These are phyloP conservation scores for Apocheima hispidaria DNA, from an alignment of 2,888 invertebrate species.

Conservation along the genomic window DNA sequence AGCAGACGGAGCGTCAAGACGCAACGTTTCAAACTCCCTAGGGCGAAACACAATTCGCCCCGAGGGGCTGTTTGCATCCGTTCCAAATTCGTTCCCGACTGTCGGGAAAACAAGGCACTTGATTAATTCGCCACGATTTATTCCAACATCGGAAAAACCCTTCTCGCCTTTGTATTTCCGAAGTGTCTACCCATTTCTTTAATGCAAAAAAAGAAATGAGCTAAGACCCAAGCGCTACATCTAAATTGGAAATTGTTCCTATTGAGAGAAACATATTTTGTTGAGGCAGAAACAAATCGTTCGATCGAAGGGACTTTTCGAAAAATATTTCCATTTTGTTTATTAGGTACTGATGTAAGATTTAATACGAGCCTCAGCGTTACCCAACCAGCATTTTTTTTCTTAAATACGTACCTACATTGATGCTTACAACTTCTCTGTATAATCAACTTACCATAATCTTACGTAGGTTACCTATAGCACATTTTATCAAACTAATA, in stretches of 20 bases:
- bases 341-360: not conserved
- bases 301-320: slow-evolving; percentile 24
- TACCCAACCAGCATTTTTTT: not conserved
- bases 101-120: slow-evolving; percentile 64
- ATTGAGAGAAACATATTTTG: slow-evolving; percentile 39
- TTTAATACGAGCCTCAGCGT: not conserved
- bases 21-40: slow-evolving; percentile 56
- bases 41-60: slow-evolving; percentile 60
- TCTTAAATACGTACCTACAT: not conserved
- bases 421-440: not conserved
- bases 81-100: slow-evolving; percentile 56
- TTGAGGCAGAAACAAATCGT: slow-evolving; percentile 29
- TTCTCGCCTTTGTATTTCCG: slow-evolving; percentile 47
- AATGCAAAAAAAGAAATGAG: slow-evolving; percentile 45
- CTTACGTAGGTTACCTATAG: not conserved
- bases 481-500: slow-evolving; percentile 12
- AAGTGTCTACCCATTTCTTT: slow-evolving; percentile 46
- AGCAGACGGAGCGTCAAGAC: slow-evolving; percentile 22
- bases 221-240: slow-evolving; percentile 37
- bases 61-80: slow-evolving; percentile 60
- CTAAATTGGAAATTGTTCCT: slow-evolving; percentile 43
- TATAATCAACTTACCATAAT: not conserved
- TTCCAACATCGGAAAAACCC: slow-evolving; percentile 51
- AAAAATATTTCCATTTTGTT: slow-evolving; percentile 23
- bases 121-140: slow-evolving; percentile 68